Conservation (phyloP, 2,888 invertebrate species). For the Cabera pusaria region DNA sequence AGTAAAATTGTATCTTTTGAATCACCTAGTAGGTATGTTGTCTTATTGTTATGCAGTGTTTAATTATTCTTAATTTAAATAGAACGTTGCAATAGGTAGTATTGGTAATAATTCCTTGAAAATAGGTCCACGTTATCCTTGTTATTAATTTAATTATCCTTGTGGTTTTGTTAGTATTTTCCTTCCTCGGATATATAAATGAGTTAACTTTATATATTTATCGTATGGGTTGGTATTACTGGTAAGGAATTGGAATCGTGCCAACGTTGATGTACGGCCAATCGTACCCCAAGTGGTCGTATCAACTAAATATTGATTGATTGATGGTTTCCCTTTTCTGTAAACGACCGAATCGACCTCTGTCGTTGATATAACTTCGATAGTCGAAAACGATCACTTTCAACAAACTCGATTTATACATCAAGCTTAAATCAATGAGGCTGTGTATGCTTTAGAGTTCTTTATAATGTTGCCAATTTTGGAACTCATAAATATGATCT, state of each 20-base stretch:
- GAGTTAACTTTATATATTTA: too few relatives aligned
- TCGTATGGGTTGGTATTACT: too few relatives aligned
- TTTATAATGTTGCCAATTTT: too few relatives aligned
- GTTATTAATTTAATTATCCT: slow-evolving; percentile 4
- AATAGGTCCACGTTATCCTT: slow-evolving; percentile 9
- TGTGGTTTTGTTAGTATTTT: slow-evolving; percentile 15
- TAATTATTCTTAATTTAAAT: background rate
- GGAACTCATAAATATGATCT: too few relatives aligned
- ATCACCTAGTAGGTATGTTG: too few relatives aligned
- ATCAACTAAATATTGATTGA: slow-evolving; percentile 74
- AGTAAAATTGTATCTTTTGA: too few relatives aligned
- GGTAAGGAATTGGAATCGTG: slow-evolving; percentile 62
- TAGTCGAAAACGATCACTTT: too few relatives aligned
- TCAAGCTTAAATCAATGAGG: too few relatives aligned
- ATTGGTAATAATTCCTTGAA: slow-evolving; percentile 1
- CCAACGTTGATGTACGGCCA: slow-evolving; percentile 67
- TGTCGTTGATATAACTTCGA: too few relatives aligned
- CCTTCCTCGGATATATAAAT: too few relatives aligned
- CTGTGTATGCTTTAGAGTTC: too few relatives aligned
- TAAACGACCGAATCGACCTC: slow-evolving; percentile 60
- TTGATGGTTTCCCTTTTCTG: slow-evolving; percentile 64
- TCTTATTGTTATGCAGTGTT: background rate
- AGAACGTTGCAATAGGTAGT: too few relatives aligned
- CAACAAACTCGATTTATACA: slow-evolving; percentile 34
- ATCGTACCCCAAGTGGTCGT: slow-evolving; percentile 70